Conservation (phyloP, 2,113 vertebrate genomes). For the Otus sunia region DNA sequence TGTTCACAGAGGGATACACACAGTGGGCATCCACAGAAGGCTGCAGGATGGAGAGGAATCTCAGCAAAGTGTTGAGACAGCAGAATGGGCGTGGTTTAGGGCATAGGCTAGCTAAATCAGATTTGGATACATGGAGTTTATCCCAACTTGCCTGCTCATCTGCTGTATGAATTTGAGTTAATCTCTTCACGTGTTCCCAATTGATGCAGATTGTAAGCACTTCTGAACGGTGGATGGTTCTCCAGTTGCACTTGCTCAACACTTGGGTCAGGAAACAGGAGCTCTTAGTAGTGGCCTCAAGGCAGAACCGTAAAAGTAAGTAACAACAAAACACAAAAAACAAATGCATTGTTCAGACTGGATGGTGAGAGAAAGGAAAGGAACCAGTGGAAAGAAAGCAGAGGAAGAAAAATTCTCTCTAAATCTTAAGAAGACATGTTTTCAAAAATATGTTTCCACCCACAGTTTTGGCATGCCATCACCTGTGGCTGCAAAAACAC, state of each 20-base stretch:
- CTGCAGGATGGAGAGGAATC: neutral
- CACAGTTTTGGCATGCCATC: neutral
- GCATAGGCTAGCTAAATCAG: neutral
- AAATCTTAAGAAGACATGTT: neutral
- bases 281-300: neutral
- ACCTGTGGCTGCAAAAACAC: neutral
- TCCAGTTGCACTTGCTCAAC: neutral
- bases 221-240: neutral
- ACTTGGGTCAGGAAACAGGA: neutral
- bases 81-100: neutral
- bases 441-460: neutral
- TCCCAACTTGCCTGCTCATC: neutral
- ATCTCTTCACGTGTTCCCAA: neutral
- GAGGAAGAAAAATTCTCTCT: neutral
- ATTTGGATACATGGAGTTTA: neutral
- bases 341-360: neutral
- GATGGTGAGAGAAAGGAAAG: neutral
- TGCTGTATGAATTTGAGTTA: neutral
- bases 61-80: neutral
- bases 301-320: neutral
- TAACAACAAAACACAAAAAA: neutral
- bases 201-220: neutral
- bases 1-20: neutral
- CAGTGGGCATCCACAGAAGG: neutral
- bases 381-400: neutral